Conservation (phyloP, 2,888 invertebrate genomes). For the Acanthopleura granulata region DNA sequence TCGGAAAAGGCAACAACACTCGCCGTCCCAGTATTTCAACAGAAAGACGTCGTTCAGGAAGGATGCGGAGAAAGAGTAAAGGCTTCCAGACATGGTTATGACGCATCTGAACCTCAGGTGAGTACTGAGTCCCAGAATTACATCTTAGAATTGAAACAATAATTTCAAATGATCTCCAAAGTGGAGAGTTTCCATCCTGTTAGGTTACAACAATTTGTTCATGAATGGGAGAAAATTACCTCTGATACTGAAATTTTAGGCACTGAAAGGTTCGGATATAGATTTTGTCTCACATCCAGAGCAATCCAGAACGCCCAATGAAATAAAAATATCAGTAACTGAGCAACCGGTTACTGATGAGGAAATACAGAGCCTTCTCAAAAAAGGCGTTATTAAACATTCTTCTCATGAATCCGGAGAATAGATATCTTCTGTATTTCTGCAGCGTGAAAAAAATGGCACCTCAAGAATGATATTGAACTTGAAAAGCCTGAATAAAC, state of each 20-base stretch:
- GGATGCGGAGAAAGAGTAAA: background rate
- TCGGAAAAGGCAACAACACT: background rate
- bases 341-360: too few relatives aligned
- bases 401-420: too few relatives aligned
- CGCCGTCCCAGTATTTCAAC: background rate
- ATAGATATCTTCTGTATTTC: too few relatives aligned
- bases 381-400: too few relatives aligned
- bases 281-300: too few relatives aligned
- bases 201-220: constrained; percentile 7
- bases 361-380: too few relatives aligned
- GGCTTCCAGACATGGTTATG: background rate
- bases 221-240: background rate
- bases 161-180: background rate
- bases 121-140: background rate
- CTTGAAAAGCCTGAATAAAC: too few relatives aligned
- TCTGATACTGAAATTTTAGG: constrained; percentile 15
- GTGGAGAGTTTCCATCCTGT: constrained; percentile 1
- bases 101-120: background rate
- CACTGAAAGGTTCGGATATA: too few relatives aligned
- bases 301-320: too few relatives aligned
- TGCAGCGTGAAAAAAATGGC: too few relatives aligned
- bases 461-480: too few relatives aligned
- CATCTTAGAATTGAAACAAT: background rate
- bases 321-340: too few relatives aligned
- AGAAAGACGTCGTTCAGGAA: background rate